Percentiles rank a stretch among this genome's conserved stretches.
Conservation (phyloP, 2,797 vertebrate genomes). For the Potorous gilbertii region DNA sequence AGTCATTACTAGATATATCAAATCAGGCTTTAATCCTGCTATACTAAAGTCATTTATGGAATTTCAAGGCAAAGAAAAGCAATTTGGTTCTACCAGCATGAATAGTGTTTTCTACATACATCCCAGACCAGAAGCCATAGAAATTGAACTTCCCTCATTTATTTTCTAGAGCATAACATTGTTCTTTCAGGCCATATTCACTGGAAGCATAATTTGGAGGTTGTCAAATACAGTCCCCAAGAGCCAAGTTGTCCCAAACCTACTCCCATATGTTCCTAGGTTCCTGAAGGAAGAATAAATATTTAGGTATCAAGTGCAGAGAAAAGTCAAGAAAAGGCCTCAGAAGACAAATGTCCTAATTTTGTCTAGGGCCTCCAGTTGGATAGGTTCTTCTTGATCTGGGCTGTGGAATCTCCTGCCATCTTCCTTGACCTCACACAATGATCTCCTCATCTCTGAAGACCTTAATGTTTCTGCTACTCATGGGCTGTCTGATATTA, state of each 20-base stretch:
- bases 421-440: neutral
- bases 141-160: neutral
- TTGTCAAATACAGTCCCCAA: neutral
- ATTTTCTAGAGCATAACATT: neutral
- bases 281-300: neutral
- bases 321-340: neutral
- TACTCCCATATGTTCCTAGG: neutral
- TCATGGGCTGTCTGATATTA: neutral
- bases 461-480: neutral
- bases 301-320: neutral
- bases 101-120: neutral
- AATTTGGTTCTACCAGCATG: neutral
- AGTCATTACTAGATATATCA: conserved; percentile 4
- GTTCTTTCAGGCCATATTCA: neutral
- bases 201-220: neutral
- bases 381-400: neutral
- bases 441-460: neutral
- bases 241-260: neutral
- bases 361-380: neutral
- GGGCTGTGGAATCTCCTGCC: neutral
- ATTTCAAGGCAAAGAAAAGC: neutral
- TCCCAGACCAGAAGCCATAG: neutral
- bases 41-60: neutral
- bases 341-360: neutral
- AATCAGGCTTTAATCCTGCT: neutral